Conservation (phyloP, 2,113 vertebrate genomes). For the Sciurus niger region DNA sequence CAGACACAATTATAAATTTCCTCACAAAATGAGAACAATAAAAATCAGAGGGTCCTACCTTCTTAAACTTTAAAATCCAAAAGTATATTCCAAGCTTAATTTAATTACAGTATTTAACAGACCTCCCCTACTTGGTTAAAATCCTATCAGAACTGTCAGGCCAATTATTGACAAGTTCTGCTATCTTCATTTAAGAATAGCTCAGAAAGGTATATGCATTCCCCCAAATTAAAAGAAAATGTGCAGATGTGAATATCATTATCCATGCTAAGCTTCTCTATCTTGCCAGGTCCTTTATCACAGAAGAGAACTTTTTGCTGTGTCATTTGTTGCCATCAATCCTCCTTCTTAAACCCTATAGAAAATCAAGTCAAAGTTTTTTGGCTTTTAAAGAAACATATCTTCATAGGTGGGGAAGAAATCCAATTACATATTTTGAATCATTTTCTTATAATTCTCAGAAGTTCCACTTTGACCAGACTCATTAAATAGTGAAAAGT, state of each 20-base stretch:
- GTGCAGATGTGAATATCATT: neutral
- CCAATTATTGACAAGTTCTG: neutral
- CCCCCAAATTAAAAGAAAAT: neutral
- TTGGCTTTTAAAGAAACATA: constrained; percentile 15
- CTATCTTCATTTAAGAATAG: neutral
- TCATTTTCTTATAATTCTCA: constrained; percentile 51
- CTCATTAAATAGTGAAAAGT: neutral
- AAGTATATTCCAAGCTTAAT: constrained; percentile 35
- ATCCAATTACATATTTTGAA: neutral
- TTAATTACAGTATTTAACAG: neutral
- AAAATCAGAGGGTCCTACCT: neutral
- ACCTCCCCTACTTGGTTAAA: neutral
- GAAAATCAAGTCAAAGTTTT: constrained; percentile 24
- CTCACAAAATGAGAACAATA: neutral
- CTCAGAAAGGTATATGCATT: neutral
- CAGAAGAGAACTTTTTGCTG: constrained; percentile 2
- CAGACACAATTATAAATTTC: neutral
- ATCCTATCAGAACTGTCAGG: neutral
- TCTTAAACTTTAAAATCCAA: constrained; percentile 21
- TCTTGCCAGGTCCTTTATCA: neutral
- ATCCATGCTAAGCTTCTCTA: neutral
- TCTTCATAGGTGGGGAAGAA: neutral
- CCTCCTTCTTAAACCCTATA: neutral
- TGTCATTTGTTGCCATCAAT: neutral
- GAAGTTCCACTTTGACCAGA: neutral